phyloP scores from a whole-genome alignment of 35 echinoderm and acorn worm species.

The Lytechinus variegatus region DNA sequence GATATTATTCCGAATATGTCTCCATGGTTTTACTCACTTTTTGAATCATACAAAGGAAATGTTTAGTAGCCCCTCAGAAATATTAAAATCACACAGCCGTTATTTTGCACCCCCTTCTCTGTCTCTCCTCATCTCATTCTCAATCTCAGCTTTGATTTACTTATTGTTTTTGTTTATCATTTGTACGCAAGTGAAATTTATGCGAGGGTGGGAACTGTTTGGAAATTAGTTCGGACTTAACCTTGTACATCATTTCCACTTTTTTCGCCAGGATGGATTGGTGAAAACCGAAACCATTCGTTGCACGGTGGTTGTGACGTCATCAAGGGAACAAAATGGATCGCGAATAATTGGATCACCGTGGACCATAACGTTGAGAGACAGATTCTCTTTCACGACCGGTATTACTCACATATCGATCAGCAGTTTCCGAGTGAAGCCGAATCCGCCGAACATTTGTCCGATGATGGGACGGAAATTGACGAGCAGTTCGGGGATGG shows the following conservation, averaged over 20 bases:
- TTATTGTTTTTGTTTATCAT: too few relatives aligned
- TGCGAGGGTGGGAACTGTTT: neutral
- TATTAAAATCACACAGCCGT: too few relatives aligned
- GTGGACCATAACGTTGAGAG: conserved; percentile 57
- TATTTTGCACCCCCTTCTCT: too few relatives aligned
- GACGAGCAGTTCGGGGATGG: neutral
- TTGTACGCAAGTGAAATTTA: neutral
- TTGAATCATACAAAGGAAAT: too few relatives aligned
- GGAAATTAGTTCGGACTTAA: neutral
- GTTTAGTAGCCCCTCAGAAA: too few relatives aligned
- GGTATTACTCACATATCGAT: neutral
- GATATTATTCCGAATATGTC: neutral
- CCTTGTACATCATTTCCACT: neutral
- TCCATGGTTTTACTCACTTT: neutral
- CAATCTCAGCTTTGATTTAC: too few relatives aligned
- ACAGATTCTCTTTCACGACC: conserved; percentile 24
- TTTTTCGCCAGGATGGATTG: conserved; percentile 72
- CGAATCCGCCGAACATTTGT: neutral
- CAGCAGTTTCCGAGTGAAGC: neutral
- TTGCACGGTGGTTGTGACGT: conserved; percentile 93
- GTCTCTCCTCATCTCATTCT: too few relatives aligned
- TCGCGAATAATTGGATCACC: conserved; percentile 88
- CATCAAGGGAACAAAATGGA: conserved; percentile 80
- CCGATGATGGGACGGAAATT: neutral
- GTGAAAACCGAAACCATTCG: conserved; percentile 64